Conservation (phyloP, 2,113 vertebrate species). For the human (Homo sapiens) region GRCh38 chr5:89191501-89192000, state of each 20-base stretch:
- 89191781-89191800: not conserved
- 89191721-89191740: slow-evolving; percentile 58
- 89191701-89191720: slow-evolving; percentile 61
- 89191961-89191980: not conserved
- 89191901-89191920: not conserved
- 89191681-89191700: slow-evolving; percentile 66
- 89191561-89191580: slow-evolving; percentile 67
- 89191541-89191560: slow-evolving; percentile 62
- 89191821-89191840: not conserved
- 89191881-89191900: not conserved
- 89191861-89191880: not conserved
- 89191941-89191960: not conserved
- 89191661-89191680: slow-evolving; percentile 65
- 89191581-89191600: slow-evolving; percentile 75
- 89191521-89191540: slow-evolving; percentile 71
- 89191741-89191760: not conserved
- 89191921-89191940: not conserved
- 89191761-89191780: not conserved
- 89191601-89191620: slow-evolving; percentile 63
- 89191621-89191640: slow-evolving; percentile 74
- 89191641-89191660: slow-evolving; percentile 73
- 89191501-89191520: slow-evolving; percentile 60
- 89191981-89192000: not conserved
- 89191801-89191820: not conserved
- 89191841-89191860: not conserved